Evolutionary conservation across 1,140 invertebrate genomes (phyloP).

Genomic region (Daktulosphaira vitifoliae): DNA sequence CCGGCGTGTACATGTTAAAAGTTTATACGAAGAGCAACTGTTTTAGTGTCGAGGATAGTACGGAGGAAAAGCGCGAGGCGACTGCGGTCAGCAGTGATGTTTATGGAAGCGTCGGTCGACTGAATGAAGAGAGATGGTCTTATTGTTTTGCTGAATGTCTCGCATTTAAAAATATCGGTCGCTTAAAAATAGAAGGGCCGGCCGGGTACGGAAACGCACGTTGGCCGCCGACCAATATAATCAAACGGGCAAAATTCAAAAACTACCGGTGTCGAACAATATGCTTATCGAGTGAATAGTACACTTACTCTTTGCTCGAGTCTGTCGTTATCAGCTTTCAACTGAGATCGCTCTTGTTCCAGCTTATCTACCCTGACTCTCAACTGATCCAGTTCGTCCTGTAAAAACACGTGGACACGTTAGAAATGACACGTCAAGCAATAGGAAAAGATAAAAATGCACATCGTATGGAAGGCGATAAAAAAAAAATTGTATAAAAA

Average conservation of each 20-base stretch:
- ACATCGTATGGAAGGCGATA: no score
- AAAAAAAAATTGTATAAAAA: no score
- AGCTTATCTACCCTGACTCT: constrained; percentile 73
- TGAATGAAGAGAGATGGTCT: not conserved
- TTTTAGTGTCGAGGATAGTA: no score
- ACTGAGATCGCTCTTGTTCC: constrained; percentile 70
- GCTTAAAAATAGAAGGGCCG: constrained; percentile 28
- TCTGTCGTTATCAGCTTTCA: constrained; percentile 81
- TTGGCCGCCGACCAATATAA: constrained; percentile 12
- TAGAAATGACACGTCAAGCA: no score
- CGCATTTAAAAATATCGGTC: constrained; percentile 29
- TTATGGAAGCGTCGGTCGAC: constrained; percentile 17
- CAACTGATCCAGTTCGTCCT: constrained; percentile 79
- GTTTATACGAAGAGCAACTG: no score
- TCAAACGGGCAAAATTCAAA: constrained; percentile 1
- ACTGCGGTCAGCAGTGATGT: not conserved
- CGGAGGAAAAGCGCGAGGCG: no score
- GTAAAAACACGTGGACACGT: constrained; percentile 31
- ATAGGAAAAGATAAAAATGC: no score
- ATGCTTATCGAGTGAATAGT: not conserved
- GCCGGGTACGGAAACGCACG: constrained; percentile 2
- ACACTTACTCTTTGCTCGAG: constrained; percentile 77
- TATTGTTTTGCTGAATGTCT: constrained; percentile 1
- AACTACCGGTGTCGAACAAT: not conserved
- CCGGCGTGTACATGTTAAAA: constrained; percentile 20